Conservation (phyloP, 2,113 vertebrate genomes). For the Passerina amoena region DNA sequence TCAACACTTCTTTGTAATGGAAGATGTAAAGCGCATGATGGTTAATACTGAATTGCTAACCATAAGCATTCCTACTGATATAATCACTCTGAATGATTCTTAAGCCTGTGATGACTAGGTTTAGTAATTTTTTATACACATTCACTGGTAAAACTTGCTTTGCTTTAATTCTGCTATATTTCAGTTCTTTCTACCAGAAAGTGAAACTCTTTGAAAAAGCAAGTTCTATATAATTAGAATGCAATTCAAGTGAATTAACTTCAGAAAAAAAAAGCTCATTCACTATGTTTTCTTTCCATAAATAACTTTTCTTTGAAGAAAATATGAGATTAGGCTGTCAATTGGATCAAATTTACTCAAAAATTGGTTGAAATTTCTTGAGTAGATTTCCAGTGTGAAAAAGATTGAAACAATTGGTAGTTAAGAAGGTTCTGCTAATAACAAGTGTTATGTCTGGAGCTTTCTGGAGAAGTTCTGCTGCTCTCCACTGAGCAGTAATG, state of each 20-base stretch:
- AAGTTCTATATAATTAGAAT: not conserved
- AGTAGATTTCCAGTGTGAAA: not conserved
- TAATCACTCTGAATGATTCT: not conserved
- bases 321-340: not conserved
- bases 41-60: not conserved
- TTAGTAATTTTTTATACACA: not conserved
- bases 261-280: not conserved
- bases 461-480: slow-evolving; percentile 45
- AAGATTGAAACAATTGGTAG: not conserved
- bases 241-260: not conserved
- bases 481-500: slow-evolving; percentile 19
- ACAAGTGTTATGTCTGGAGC: not conserved
- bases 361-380: not conserved
- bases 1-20: not conserved
- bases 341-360: not conserved
- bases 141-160: not conserved
- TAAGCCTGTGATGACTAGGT: not conserved
- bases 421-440: slow-evolving; percentile 4
- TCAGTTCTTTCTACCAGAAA: not conserved
- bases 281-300: not conserved
- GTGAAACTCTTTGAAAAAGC: not conserved
- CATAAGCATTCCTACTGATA: not conserved
- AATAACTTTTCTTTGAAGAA: not conserved
- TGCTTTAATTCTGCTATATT: not conserved
- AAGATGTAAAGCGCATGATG: not conserved